Base-by-base conservation (phyloP, 2,797 vertebrate species). In the Macropus fuliginosus region DNA sequence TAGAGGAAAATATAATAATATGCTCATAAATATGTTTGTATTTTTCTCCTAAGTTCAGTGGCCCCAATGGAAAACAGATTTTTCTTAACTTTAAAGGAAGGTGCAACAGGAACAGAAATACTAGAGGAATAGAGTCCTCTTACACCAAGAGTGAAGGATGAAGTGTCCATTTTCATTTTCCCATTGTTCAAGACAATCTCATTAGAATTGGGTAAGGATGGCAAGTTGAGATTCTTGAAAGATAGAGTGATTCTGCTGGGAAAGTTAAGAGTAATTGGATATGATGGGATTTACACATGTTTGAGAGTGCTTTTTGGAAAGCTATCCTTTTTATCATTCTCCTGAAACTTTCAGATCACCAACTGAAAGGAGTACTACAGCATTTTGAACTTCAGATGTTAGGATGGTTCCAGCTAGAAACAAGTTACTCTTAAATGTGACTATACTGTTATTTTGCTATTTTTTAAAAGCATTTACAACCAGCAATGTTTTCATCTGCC, bases 231-330 rank as follows among this genome's bases (percentile, higher is more conserved):
- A 54, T 89, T 96, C 55, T 95, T 92, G 16, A 96, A 98, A 97
- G 28, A 94, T 95, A 59, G 89, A 97, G 94, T 94, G 4, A 62
- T 96, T 98, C 97, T 50, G 94, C 50, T 96, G 40, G 96, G 97
- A 97, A 98, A 5, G 11, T 96, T 97, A 97, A 97, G 62, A 97
- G 92, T 54, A 97, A 97, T 95, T 89, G 8, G 46, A 92, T 95
- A 94, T 90, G n/a, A 97, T 74, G 87, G 66, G 81, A 97, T 98
- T 98, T 97, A 92, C 12, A 56, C 4, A 56, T 93, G 54, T 97
- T 97, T 96, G 62, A 91, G 97, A 98, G 92, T 52, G 6, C 46
- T 96, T 97, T 96, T 94, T 97, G 93, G 96, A 98, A 97, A 94
- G 29, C 5, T 95, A 54, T 81, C 95, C 66, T 55, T 96, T 98